A percentile compares a stretch with the other conserved stretches of the same genome.
Evolutionary conservation across 1,140 invertebrate species (phyloP).

Genomic region (Drosophila simulans): DNA sequence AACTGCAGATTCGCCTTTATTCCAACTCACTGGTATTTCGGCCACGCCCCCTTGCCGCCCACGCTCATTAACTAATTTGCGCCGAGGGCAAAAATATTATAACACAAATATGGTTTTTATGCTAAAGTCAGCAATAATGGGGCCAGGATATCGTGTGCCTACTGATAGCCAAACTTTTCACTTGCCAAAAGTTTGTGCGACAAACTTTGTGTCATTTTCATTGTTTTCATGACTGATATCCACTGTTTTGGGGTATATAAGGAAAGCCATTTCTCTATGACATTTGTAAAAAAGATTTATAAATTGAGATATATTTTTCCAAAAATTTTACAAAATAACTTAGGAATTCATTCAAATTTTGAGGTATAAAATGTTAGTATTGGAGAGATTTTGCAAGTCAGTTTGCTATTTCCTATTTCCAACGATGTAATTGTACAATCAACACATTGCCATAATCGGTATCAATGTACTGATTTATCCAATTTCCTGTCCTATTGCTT

Average conservation of each 20-base stretch:
- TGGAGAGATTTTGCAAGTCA: neutral
- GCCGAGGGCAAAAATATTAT: constrained; percentile 58
- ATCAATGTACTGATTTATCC: constrained; percentile 5
- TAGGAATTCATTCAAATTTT: too few relatives aligned
- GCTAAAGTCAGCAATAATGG: constrained; percentile 61
- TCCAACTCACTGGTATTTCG: constrained; percentile 2
- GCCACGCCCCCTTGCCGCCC: neutral
- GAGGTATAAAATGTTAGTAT: too few relatives aligned
- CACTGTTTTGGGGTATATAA: neutral
- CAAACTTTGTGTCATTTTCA: constrained; percentile 57
- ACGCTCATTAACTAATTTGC: constrained; percentile 74
- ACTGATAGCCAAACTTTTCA: constrained; percentile 63
- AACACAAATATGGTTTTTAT: constrained; percentile 82
- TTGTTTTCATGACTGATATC: constrained; percentile 42
- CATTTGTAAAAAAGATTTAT: neutral
- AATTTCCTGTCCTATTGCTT: constrained; percentile 1
- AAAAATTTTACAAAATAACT: too few relatives aligned
- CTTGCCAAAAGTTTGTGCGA: constrained; percentile 46
- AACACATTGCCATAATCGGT: constrained; percentile 16
- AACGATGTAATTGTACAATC: neutral
- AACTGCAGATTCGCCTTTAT: constrained; percentile 39
- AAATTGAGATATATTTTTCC: neutral
- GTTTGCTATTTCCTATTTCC: too few relatives aligned
- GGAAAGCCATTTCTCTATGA: neutral
- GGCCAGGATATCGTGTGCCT: constrained; percentile 36